A percentile compares a stretch with the other conserved stretches of the same genome.
Evolutionary conservation across 2,888 invertebrate genomes (phyloP).

Genomic region (Elegia similella): DNA sequence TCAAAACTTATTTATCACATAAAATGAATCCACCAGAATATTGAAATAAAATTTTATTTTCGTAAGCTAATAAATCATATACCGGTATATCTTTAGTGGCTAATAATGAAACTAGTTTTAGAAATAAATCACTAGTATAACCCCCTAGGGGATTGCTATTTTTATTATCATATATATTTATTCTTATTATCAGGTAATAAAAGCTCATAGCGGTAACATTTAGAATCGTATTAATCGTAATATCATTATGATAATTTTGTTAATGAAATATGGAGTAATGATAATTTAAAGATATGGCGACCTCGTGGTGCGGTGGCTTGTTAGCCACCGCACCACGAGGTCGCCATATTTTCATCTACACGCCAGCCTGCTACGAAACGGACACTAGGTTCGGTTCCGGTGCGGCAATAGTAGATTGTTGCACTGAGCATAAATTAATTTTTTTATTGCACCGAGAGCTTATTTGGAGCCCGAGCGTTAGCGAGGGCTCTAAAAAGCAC

Average conservation of each 20-base stretch:
- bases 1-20: neutral
- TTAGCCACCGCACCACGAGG: no score
- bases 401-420: no score
- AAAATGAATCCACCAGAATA: neutral
- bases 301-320: no score
- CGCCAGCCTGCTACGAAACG: no score
- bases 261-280: neutral
- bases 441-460: no score
- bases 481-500: no score
- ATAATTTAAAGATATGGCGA: no score
- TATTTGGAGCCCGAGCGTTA: no score
- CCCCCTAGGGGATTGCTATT: neutral
- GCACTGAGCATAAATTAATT: no score
- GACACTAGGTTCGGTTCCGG: no score
- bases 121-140: neutral
- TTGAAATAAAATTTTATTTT: neutral
- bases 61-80: neutral
- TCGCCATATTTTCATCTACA: no score
- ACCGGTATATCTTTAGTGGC: neutral
- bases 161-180: no score
- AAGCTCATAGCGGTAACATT: neutral
- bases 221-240: neutral
- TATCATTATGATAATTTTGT: neutral
- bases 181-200: slow-evolving; percentile 1
- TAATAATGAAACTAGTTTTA: slow-evolving; percentile 4